These are phyloP conservation scores for Danionella cerebrum DNA, from an alignment of 2,113 vertebrate species.

Conservation along the genomic window DNA sequence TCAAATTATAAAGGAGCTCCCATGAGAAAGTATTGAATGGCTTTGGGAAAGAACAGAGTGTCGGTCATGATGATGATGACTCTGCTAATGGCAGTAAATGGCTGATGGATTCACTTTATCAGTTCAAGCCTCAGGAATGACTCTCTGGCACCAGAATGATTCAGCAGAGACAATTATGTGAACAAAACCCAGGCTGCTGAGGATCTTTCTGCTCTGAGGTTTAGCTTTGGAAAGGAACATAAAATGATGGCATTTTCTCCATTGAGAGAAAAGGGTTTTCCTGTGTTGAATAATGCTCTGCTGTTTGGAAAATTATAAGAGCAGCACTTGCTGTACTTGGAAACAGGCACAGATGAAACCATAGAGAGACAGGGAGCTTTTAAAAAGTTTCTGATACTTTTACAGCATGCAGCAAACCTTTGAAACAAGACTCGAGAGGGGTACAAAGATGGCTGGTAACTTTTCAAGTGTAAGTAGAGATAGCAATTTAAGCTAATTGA, in stretches of 20 bases:
- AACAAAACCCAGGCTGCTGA: background rate
- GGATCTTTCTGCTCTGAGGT: background rate
- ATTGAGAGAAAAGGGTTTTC: constrained; percentile 3
- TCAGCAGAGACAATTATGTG: constrained; percentile 1
- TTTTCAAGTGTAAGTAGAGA: too few relatives aligned
- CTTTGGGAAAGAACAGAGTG: background rate
- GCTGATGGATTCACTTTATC: constrained; percentile 1
- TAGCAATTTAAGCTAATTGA: too few relatives aligned
- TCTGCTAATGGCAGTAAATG: constrained; percentile 6
- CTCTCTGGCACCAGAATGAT: background rate
- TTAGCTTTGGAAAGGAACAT: background rate
- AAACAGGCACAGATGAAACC: background rate
- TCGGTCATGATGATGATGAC: background rate
- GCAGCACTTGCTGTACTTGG: constrained; percentile 7
- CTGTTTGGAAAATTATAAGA: background rate
- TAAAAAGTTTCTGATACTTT: background rate
- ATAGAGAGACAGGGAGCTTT: background rate
- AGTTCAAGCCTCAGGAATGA: background rate
- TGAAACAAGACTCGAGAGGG: too few relatives aligned
- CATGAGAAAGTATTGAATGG: background rate
- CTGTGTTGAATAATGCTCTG: background rate
- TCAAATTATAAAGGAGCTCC: background rate
- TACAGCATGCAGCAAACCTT: too few relatives aligned
- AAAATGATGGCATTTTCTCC: background rate
- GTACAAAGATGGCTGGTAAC: too few relatives aligned